phyloP scores from a whole-genome alignment of 2,797 vertebrate genomes.

The Tiaroga cobitis region DNA sequence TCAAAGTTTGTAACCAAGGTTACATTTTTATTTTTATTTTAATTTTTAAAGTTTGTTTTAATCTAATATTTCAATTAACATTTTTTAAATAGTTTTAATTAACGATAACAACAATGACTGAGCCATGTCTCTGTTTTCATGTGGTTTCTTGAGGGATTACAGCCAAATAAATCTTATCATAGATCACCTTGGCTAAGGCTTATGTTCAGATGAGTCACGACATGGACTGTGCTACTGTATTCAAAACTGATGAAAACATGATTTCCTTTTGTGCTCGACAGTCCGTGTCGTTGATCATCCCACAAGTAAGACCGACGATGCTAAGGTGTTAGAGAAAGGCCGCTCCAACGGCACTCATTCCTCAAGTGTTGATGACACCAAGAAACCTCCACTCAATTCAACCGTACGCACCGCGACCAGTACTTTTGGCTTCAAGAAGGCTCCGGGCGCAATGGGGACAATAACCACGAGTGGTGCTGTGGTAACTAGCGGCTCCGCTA shows the following conservation, averaged over 20 bases:
- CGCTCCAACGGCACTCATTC: slow-evolving; percentile 79
- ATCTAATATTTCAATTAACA: neutral
- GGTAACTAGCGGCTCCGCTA: slow-evolving; percentile 86
- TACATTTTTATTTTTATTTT: neutral
- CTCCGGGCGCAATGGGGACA: slow-evolving; percentile 75
- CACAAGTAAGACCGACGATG: slow-evolving; percentile 88
- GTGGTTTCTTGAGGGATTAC: slow-evolving; percentile 17
- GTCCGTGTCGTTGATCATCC: slow-evolving; percentile 36
- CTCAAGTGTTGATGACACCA: slow-evolving; percentile 84
- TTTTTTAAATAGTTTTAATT: neutral
- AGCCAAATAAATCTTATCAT: slow-evolving; percentile 10
- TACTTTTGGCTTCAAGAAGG: slow-evolving; percentile 89
- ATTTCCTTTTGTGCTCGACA: slow-evolving; percentile 15
- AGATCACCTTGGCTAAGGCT: slow-evolving; percentile 27
- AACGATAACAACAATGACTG: neutral
- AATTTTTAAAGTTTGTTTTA: neutral
- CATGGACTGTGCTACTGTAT: slow-evolving; percentile 35
- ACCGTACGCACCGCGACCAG: slow-evolving; percentile 75
- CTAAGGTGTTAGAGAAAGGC: slow-evolving; percentile 87
- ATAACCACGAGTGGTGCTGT: slow-evolving; percentile 84
- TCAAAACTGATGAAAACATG: slow-evolving; percentile 26
- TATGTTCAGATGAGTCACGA: slow-evolving; percentile 37
- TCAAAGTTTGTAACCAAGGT: neutral
- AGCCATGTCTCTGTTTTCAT: neutral
- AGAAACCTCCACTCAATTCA: slow-evolving; percentile 79